Base-by-base conservation (phyloP, 1,140 invertebrate species). In the Coenobita brevimanus region DNA sequence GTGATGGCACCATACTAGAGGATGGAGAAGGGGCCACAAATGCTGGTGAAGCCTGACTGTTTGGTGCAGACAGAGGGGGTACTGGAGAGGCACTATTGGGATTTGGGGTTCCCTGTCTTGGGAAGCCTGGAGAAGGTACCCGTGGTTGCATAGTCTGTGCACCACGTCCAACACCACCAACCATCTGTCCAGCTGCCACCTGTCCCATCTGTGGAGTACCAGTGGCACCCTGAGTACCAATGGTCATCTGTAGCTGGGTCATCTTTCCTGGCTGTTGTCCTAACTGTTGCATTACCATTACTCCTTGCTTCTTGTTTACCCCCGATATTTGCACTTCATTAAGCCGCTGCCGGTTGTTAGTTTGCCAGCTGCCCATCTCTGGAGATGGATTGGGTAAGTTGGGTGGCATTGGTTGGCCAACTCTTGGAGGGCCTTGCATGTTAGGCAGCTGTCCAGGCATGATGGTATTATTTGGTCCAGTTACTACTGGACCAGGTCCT, bases 81-180 rank as follows among this genome's bases (percentile, higher is more conserved):
- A 86, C 89, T 27, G 82, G 88, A 21, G 88, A 90, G 24, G 81
- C 89, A 83, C 84, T 87, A 21, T 36, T 88, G 4, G 84, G 79
- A n/a, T 71, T 85, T 3, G 90, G 88, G 43, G 86, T 89, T 30
- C 82, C 83, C 33, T 91, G 89, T 27, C 90, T 88, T 27, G 89
- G 88, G 69, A 89, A 90, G 2, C 82, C 83, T 15, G 89, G 89
- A 38, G 89, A 90, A 80, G 89, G 89, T 38, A 90, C 88, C 17
- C 89, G 81, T 13, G 89, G 89, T 60, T 90, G 89, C 86, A 86
- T 90, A 17, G 86, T 57, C 24, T 57, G 83, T 10, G 71, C 83
- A 69, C 78, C 86, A 10, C 82, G 78, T 10, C 57, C 62, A 15
- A 50, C 84, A 43, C 54, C 38, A 13, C 80, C 67, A 64, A 82